phyloP scores from a whole-genome alignment of 2,113 vertebrate species.

The Coturnix japonica region DNA sequence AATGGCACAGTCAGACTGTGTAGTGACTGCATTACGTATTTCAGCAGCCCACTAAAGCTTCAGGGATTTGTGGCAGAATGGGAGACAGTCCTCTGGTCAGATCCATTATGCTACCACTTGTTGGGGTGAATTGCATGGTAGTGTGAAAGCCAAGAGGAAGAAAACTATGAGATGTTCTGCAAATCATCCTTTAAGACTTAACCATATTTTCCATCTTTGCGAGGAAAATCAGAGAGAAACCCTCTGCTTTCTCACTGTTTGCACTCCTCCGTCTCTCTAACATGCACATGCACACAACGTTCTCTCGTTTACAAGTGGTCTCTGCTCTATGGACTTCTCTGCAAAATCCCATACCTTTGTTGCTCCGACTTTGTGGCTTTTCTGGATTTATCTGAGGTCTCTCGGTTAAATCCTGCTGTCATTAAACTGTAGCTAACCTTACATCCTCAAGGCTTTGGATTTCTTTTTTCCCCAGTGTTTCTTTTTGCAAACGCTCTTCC shows the following conservation, averaged over 20 bases:
- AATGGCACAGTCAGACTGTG: not conserved
- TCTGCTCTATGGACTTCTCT: not conserved
- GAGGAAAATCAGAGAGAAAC: not conserved
- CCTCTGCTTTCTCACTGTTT: not conserved
- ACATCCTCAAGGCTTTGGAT: not conserved
- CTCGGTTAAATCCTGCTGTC: not conserved
- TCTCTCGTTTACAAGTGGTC: not conserved
- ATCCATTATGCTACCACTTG: not conserved
- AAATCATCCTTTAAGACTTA: not conserved
- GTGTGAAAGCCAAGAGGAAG: not conserved
- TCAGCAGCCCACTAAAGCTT: not conserved
- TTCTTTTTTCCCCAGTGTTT: not conserved
- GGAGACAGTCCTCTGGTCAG: not conserved
- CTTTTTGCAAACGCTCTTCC: not conserved
- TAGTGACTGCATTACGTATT: not conserved
- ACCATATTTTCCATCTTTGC: not conserved
- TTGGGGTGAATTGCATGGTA: not conserved
- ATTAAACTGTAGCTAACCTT: not conserved
- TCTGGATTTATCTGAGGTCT: not conserved
- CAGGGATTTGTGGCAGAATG: not conserved
- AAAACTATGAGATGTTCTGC: not conserved
- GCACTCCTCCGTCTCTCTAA: not conserved
- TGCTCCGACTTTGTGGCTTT: not conserved
- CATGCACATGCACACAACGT: rapidly evolving
- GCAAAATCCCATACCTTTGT: rapidly evolving